Evolutionary conservation across 2,888 invertebrate genomes (phyloP).

Genomic region (Synergus laeviventris): DNA sequence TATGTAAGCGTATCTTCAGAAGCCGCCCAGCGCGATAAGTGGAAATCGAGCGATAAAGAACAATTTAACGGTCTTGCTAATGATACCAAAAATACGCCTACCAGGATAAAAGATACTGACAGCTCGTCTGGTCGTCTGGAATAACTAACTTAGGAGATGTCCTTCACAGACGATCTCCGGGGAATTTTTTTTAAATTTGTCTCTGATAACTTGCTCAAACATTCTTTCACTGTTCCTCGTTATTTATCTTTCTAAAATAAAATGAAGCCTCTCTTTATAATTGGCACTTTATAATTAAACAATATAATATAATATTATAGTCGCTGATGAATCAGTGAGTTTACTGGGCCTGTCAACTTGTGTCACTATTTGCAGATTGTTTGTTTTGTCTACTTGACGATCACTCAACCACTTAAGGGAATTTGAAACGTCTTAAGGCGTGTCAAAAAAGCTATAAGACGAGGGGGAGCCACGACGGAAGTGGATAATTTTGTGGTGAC

Average conservation of each 20-base stretch:
- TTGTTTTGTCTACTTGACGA: background rate
- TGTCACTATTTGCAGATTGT: background rate
- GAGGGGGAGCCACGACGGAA: slow-evolving; percentile 23
- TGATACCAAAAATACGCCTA: slow-evolving; percentile 70
- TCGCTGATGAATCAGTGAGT: background rate
- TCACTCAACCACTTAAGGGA: slow-evolving; percentile 3
- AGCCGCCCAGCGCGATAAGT: slow-evolving; percentile 40
- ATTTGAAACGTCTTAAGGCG: slow-evolving; percentile 30
- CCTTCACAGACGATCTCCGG: slow-evolving; percentile 3
- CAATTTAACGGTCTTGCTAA: slow-evolving; percentile 64
- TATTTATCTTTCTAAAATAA: background rate
- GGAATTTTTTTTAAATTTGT: slow-evolving; percentile 14
- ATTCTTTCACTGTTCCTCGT: slow-evolving; percentile 1
- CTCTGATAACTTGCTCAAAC: background rate
- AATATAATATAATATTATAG: background rate
- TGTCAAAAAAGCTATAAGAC: slow-evolving; percentile 15
- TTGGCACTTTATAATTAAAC: too few species aligned
- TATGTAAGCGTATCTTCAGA: slow-evolving; percentile 39
- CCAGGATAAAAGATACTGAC: slow-evolving; percentile 61
- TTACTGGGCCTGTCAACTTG: background rate
- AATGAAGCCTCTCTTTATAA: background rate
- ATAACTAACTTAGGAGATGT: slow-evolving; percentile 34
- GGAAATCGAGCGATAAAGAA: slow-evolving; percentile 41
- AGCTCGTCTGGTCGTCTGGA: slow-evolving; percentile 37
- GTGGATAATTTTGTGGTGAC: slow-evolving; percentile 35